A percentile compares a stretch with the other conserved stretches of the same genome.
Evolutionary conservation across 2,797 vertebrate species (phyloP).

Genomic region (Tiaroga cobitis): DNA sequence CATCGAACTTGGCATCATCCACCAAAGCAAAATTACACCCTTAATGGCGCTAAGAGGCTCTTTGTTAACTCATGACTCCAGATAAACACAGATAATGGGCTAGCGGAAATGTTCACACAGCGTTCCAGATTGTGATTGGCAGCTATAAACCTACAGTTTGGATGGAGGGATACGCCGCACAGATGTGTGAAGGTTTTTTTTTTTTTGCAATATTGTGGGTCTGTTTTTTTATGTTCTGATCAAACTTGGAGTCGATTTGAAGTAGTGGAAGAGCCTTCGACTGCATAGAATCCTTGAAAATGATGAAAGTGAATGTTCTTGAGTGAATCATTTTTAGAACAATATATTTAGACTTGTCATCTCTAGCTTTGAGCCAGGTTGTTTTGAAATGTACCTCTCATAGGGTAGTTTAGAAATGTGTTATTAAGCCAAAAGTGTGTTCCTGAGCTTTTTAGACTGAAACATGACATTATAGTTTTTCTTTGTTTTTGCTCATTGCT

Average conservation of each 20-base stretch:
- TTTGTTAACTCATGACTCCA: constrained; percentile 48
- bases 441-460: neutral
- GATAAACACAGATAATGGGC: constrained; percentile 47
- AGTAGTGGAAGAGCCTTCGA: neutral
- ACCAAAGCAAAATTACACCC: constrained; percentile 55
- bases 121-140: constrained; percentile 27
- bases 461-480: neutral
- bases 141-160: neutral
- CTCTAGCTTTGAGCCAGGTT: neutral
- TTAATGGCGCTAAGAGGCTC: constrained; percentile 54
- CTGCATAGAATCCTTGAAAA: constrained; percentile 2
- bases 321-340: constrained; percentile 23
- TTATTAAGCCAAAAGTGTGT: neutral
- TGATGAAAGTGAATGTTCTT: neutral
- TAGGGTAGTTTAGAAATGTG: neutral
- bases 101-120: neutral
- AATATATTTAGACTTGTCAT: constrained; percentile 23
- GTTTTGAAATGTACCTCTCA: constrained; percentile 6
- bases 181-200: constrained; percentile 16
- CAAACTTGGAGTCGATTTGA: neutral
- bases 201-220: neutral
- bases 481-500: neutral
- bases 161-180: neutral
- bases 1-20: constrained; percentile 49
- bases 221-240: neutral